Base-by-base conservation (phyloP, 1,140 invertebrate species). In the Globodera rostochiensis region DNA sequence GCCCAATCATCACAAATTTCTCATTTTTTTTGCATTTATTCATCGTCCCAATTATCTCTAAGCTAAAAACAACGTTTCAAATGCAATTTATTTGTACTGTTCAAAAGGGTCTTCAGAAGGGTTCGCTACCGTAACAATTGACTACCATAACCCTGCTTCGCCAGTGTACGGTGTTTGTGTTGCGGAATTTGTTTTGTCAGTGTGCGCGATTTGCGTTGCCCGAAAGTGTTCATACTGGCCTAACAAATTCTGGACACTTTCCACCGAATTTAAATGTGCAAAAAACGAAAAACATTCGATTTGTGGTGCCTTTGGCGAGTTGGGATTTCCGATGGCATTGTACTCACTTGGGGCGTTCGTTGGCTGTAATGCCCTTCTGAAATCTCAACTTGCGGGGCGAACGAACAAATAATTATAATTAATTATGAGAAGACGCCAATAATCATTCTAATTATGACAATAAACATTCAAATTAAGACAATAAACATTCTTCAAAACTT, bases 281-380 rank as follows among this genome's bases (percentile, higher is more conserved):
- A 21, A 57, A 21, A 53, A 19, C 66, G 47, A 21, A 45, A 77
- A 71, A 13, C 66, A 36, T 25, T 50, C 21, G 46, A 6, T 15
- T 45, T 73, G 11, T 11, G 45, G 45, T 53, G 49, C 25, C 36
- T 45, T 47, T 11, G 66, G 36, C 80, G 36, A 49, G 82, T 84
- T 79, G 83, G 80, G 83, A 78, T 83, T 84, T 84, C 79, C 83
- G 74, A 73, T 76, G 80, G 81, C 83, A 84, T 84, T 84, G 53
- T 70, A 84, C 71, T 57, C 21, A 36, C 64, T 36, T 21, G 3
- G 1, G 11, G n/a, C 47, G 15, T 21, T 74, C 19, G 50, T 73
- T 13, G 19, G 53, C 60, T 84, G 83, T 84, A 84, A 84, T 84
- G 83, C 83, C 83, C 83, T 75, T 83, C 66, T 74, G 82, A 84